Evolutionary conservation across 2,797 vertebrate genomes (phyloP), one percentile per base, ranked within the genome.

Genomic region (Phalloptychus januarius): DNA sequence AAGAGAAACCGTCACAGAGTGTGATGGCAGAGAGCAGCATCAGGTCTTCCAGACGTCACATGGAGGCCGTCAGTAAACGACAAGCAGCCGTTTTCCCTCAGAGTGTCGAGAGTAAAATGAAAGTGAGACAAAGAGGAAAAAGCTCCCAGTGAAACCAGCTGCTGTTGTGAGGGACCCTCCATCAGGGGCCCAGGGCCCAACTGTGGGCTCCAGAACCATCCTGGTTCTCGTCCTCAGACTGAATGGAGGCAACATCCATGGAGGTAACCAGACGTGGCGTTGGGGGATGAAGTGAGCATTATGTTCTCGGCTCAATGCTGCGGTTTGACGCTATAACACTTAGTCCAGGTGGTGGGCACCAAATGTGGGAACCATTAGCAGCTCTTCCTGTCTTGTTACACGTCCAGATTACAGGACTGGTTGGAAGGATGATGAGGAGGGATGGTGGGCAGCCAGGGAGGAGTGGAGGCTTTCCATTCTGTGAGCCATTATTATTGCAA

Each of bases 251-350:
- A 65, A 65, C 82, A 86, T 89, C 85, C 83, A 81, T 78, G 78
- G 89, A 86, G 91, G 91, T 90, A 90, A 87, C 40, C 72, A 75
- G 78, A 69, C 77, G 80, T 87, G 88, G 90, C 89, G 91, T 87
- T 81, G 65, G 69, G 58, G 76, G 88, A 93, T 93, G 87, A 90
- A 88, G 84, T 77, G 79, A 84, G 78, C 38, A 83, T 87, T 93
- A 85, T 23, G 45, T 82, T 79, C 76, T 85, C 33, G 83, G 83
- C 20, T 69, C 38, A 25, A 13, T 12, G 65, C 38, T 69, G 65
- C 38, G 65, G 38, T 69, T 42, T 69, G 65, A 67, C 36, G 11
- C 65, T 23, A 18, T 42, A 69, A 69, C 65, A 69, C 38, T 69
- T 42, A 6, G 65, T 42, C 36, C 38, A 42, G 65, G 3, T n/a